Base-by-base conservation (phyloP, 2,113 vertebrate species). In the Hiodon alosoides region DNA sequence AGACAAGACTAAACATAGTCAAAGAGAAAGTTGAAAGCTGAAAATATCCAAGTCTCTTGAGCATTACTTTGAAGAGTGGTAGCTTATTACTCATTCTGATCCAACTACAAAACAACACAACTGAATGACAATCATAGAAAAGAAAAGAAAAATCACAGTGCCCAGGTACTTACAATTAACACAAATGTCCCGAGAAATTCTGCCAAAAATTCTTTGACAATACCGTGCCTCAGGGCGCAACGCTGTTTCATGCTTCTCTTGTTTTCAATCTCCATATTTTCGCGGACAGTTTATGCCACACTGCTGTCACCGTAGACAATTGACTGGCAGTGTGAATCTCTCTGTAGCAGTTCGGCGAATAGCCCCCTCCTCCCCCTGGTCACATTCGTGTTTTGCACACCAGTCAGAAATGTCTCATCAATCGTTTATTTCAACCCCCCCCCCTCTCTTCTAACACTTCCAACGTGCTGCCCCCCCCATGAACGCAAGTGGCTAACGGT, bases 131-230 rank as follows among this genome's bases (percentile, higher is more conserved):
- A 77, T 80, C 75, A 81, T 58, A 62, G 53, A 57, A 52, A 55
- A 50, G 2, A 71, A 58, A 81, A 84, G 82, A 82, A 87, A 83
- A 85, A 87, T 82, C 81, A 80, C 48, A 83, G 79, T 84, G 80
- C 79, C 79, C 76, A 82, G 88, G 54, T 59, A 98, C 97, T 99
- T 91, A 99, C 97, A 78, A 98, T 93, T 87, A 98, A 53, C 77
- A 96, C 83, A 82, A 95, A 95, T 55, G 95, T 98, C 78, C 95
- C 97, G 79, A 99, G 89, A 88, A 97, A 94, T 84, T 99, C 96
- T 0, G 95, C 92, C 75, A 99, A 85, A 3, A 89, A 94, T 91
- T 97, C 95, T 90, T 93, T 97, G 74, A 88, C 84, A 81, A 95
- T 79, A 77, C 84, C 82, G 86, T 87, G 94, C 87, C 89, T 94